These are phyloP conservation scores for Stegostoma tigrinum DNA, from an alignment of 2,113 vertebrate genomes.

Conservation along the genomic window DNA sequence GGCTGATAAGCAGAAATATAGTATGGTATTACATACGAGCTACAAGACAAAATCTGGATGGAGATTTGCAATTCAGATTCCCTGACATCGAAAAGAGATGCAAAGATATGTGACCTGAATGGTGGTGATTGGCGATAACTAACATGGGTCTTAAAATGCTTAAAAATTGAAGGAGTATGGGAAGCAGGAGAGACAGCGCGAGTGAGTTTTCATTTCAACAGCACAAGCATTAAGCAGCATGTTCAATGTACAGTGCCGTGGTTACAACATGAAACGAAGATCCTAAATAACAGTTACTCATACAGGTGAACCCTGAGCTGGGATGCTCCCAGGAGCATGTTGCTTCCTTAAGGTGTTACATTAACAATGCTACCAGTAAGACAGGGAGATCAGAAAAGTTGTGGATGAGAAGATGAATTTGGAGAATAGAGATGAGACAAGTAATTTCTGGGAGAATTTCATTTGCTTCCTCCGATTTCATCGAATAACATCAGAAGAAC, in stretches of 20 bases:
- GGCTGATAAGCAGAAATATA: neutral
- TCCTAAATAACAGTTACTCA: neutral
- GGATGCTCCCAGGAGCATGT: neutral
- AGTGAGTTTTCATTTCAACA: neutral
- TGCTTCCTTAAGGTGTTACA: neutral
- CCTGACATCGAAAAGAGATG: neutral
- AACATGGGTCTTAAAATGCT: neutral
- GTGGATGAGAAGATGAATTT: neutral
- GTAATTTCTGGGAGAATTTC: neutral
- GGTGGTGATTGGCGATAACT: neutral
- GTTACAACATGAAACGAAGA: neutral
- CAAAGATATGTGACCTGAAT: neutral
- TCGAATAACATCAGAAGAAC: neutral
- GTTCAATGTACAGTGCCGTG: no score
- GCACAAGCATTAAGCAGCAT: neutral
- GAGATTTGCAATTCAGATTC: neutral
- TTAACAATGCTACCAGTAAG: neutral
- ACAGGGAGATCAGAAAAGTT: neutral
- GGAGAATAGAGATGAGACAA: neutral
- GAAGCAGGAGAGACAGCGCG: neutral
- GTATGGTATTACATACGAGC: neutral
- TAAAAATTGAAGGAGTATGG: neutral
- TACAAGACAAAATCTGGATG: neutral
- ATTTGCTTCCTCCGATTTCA: neutral
- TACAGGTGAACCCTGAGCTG: neutral